Evolutionary conservation across 1,140 invertebrate genomes (phyloP), one percentile per base, ranked within the genome.

Genomic region (Habropoda laboriosa): DNA sequence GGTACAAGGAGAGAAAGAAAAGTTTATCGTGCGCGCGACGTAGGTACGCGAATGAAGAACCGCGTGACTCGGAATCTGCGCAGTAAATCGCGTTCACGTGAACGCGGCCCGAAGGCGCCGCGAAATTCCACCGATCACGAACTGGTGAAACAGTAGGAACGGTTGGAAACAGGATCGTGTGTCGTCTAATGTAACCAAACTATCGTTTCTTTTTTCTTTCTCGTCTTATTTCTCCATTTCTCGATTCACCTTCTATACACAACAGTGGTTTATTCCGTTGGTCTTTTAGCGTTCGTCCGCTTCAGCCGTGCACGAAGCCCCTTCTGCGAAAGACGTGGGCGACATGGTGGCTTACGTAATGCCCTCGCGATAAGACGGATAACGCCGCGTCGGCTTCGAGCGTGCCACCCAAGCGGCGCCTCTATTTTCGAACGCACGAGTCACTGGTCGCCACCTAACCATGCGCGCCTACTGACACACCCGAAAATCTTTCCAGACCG

Each of bases 1-100:
- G 51, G n/a, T n/a, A 60, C 55, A 40, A 49, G 49, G 64, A 53
- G 66, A 79, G 66, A 49, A 79, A 64, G 71, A 73, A 42, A 84
- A 67, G 72, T 83, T n/a, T 81, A 78, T 81, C 79, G 71, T 47
- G 77, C 63, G 66, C 76, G 70, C 71, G 67, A 72, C 79, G 82
- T 71, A 84, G 51, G 58, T 68, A 81, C 51, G n/a, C n/a, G 60
- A 73, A 66, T 38, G 77, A 53, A 47, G 79, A 42, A 70, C 79
- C 79, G 84, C 83, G 84, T 86, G 83, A 86, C 79, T 81, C 70
- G 82, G 84, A 85, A 86, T 86, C 84, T 86, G 84, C 84, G 84
- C 84, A 86, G 84, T 86, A 86, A 60, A 67, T 79, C 63, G 73
- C 51, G 79, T 74, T 80, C 79, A 61, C 79, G 73, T 77, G 79